Evolutionary conservation across 2,797 vertebrate genomes (phyloP), one percentile per base, ranked within the genome.

Genomic region (Pangasius mekongensis): DNA sequence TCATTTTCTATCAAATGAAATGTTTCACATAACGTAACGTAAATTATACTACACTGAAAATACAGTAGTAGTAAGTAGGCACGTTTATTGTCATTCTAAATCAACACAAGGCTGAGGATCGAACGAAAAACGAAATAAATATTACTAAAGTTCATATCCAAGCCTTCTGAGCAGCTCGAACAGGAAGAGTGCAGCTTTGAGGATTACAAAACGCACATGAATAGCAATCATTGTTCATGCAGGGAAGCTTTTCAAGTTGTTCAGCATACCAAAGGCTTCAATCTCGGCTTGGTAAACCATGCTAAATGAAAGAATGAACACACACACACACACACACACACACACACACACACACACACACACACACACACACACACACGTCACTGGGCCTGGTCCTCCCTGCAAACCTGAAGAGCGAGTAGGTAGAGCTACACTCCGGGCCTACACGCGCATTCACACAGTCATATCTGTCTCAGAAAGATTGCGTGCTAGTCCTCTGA

Each of bases 401-500:
- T 86, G 36, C 39, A 86, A 88, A 88, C 87, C 87, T 88, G 83
- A 81, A 14, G 39, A 83, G 87, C 27, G 27, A 67, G 86, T 58
- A 60, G 66, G 20, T 43, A 78, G 62, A 43, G 10, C 73, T 27
- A 56, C 80, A 52, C 67, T 86, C 86, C 87, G 89, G 90, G 86
- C 91, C 93, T 92, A 93, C 93, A 92, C 87, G 89, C 90, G 93
- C 91, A 33, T 8, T 77, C n/a, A 39, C 13, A n/a, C 52, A 11
- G 27, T 80, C 7, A 2, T 27, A 24, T 78, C 3, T 64, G 74
- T 78, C 58, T 86, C 3, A 20, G 47, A 78, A 86, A 14, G 24
- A 43, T 81, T 58, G 49, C n/a, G n/a, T 36, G n/a, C 16, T 13
- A 39, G 22, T 22, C 27, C 56, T 64, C 47, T 64, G 30, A 58